Evolutionary conservation across 2,888 invertebrate species (phyloP).

Genomic region (Chorisops tibialis): DNA sequence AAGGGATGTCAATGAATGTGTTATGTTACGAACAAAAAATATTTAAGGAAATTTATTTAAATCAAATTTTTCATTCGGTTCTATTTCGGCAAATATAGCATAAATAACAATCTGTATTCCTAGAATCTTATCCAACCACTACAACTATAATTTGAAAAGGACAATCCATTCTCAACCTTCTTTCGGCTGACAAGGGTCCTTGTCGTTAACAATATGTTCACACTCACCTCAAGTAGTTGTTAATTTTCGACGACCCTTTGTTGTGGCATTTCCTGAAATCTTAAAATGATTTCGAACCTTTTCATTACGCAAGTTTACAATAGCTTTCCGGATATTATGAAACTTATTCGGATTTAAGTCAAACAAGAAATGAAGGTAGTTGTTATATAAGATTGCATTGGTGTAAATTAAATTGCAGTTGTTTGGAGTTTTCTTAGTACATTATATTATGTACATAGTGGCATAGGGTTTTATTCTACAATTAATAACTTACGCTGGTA

Average conservation of each 20-base stretch:
- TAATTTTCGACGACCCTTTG: constrained; percentile 13
- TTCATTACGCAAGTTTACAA: too few species aligned
- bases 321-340: too few species aligned
- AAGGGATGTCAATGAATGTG: background rate
- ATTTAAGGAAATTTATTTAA: background rate
- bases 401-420: too few species aligned
- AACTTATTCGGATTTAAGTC: too few species aligned
- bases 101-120: too few species aligned
- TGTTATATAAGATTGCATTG: too few species aligned
- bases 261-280: constrained; percentile 15
- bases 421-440: too few species aligned
- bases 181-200: constrained; percentile 16
- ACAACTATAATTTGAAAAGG: background rate
- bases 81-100: background rate
- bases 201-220: constrained; percentile 21
- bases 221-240: constrained; percentile 24
- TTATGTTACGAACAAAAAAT: background rate
- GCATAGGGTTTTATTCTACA: too few species aligned
- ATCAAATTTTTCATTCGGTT: background rate
- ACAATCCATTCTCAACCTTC: constrained; percentile 14
- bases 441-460: too few species aligned
- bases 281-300: background rate
- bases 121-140: too few species aligned
- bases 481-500: too few species aligned
- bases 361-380: too few species aligned